Percentiles rank a stretch among this genome's conserved stretches.
Conservation (phyloP, 2,888 invertebrate species). For the Acanthosepion lycidas region DNA sequence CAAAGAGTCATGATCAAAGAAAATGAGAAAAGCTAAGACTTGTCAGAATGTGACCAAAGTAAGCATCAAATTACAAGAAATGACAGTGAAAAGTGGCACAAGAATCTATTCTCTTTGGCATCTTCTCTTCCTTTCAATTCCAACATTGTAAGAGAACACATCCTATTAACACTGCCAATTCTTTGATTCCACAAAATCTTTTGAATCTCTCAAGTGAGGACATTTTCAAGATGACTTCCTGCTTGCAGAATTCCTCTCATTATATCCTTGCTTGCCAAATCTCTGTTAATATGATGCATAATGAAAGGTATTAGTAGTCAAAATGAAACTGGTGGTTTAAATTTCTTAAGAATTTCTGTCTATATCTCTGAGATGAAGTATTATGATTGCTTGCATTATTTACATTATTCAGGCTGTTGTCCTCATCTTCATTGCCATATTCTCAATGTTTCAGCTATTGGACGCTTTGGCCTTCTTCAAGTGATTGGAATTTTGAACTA, state of each 20-base stretch:
- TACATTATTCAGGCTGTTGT: too few relatives aligned
- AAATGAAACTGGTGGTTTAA: not conserved
- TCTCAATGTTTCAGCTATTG: too few relatives aligned
- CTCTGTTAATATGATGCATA: not conserved
- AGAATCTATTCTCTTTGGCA: conserved; percentile 4
- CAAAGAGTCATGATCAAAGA: not conserved
- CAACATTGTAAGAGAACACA: not conserved
- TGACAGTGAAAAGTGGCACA: not conserved
- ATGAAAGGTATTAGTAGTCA: not conserved
- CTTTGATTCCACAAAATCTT: not conserved
- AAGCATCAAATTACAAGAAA: not conserved
- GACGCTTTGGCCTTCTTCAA: too few relatives aligned
- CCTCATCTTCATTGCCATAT: too few relatives aligned
- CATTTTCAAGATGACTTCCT: not conserved
- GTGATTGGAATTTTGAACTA: too few relatives aligned
- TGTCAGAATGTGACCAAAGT: not conserved
- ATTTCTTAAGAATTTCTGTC: not conserved
- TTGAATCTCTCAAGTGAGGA: not conserved
- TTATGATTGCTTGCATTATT: too few relatives aligned
- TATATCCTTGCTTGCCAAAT: conserved; percentile 14
- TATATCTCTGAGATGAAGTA: too few relatives aligned
- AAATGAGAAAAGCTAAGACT: not conserved
- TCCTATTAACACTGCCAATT: not conserved
- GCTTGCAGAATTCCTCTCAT: not conserved
- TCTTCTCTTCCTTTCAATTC: not conserved